Conservation (phyloP, 2,888 invertebrate species). For the Melanostoma scalare region DNA sequence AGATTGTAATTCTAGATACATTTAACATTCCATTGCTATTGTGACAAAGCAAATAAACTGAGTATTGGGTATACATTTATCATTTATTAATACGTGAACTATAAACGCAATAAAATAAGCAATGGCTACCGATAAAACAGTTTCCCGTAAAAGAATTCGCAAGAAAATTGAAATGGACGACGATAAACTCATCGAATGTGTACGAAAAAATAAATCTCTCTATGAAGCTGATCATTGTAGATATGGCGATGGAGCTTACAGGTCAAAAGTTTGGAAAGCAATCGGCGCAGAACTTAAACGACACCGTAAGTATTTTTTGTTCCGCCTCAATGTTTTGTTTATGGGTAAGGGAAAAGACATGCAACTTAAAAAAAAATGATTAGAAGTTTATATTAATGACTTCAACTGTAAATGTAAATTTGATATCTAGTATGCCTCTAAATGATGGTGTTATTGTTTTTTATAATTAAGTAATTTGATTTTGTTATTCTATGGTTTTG, state of each 20-base stretch:
- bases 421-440: too few species aligned
- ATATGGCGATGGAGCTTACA: conserved; percentile 14
- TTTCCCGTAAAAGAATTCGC: background rate
- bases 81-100: too few species aligned
- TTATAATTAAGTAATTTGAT: background rate
- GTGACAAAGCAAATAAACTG: conserved; percentile 11
- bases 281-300: conserved; percentile 40
- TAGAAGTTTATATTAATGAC: too few species aligned
- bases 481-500: background rate
- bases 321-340: background rate
- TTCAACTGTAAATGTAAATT: too few species aligned
- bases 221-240: conserved; percentile 19
- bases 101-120: background rate
- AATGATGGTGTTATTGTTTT: too few species aligned
- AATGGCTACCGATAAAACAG: background rate
- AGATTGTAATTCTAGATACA: background rate
- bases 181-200: conserved; percentile 43
- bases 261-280: conserved; percentile 33
- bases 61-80: background rate
- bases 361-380: too few species aligned
- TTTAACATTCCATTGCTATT: background rate
- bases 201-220: conserved; percentile 16
- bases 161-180: conserved; percentile 39
- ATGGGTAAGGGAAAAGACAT: background rate
- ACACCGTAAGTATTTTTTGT: conserved; percentile 31